Evolutionary conservation across 2,888 invertebrate species (phyloP).

Genomic region (Andrena dorsata): DNA sequence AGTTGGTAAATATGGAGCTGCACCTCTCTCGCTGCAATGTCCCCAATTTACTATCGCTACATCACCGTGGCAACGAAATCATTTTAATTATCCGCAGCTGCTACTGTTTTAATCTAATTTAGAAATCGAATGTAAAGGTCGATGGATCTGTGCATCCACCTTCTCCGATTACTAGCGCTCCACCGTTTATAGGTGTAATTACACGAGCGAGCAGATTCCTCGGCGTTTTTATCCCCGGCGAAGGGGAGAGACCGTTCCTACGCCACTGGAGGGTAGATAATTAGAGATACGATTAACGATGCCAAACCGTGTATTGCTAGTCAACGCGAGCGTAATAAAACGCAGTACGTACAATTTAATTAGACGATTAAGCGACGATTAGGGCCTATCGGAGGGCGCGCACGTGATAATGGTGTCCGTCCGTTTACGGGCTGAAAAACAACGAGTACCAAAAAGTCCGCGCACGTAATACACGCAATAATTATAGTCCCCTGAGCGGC

Average conservation of each 20-base stretch:
- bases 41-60: too few species aligned
- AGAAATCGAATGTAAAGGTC: neutral
- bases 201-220: neutral
- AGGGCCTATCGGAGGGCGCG: conserved; percentile 45
- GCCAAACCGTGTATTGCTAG: conserved; percentile 73
- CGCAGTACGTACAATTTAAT: conserved; percentile 54
- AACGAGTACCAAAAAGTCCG: neutral
- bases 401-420: conserved; percentile 36
- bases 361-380: conserved; percentile 58
- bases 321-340: conserved; percentile 63
- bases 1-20: too few species aligned
- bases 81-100: too few species aligned
- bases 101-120: too few species aligned
- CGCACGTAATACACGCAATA: conserved; percentile 9
- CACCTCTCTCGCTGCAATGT: too few species aligned
- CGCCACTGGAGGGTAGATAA: conserved; percentile 51
- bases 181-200: neutral
- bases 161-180: neutral
- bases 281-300: conserved; percentile 67
- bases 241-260: neutral
- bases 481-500: neutral
- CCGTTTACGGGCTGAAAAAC: neutral
- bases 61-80: too few species aligned
- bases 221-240: neutral
- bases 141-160: neutral